Base-by-base conservation (phyloP, 2,797 vertebrate genomes). In the Avahi laniger region DNA sequence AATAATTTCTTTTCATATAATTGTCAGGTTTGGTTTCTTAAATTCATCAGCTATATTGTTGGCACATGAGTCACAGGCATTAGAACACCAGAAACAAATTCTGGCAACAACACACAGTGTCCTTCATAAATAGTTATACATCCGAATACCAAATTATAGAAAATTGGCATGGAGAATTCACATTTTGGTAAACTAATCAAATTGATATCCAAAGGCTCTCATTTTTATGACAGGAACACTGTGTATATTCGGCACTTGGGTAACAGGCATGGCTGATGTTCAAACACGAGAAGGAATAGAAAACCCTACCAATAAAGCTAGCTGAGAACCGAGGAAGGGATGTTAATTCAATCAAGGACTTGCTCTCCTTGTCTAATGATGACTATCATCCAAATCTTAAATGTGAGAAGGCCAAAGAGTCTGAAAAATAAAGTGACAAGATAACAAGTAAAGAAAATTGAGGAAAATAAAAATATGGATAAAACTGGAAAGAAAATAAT, bases 121-220 rank as follows among this genome's bases (percentile, higher is more conserved):
- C 38, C 61, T 73, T 92, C n/a, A 95, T 76, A 72, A 94, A 90
- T 81, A 95, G 41, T 48, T 22, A 81, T 52, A 46, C 13, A n/a
- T 76, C n/a, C 81, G 76, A 95, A 87, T 81, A 59, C n/a, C 43
- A 41, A 38, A 13, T 48, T 28, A 92, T 26, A 72, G 38, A 75
- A 94, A 95, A 83, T 35, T 93, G 78, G 50, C 73, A 38, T 33
- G 89, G 43, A 72, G 20, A 91, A 94, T 48, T 91, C 10, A 12
- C 18, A 79, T 48, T 89, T 92, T 76, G 26, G 57, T 93, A 89
- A 75, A 20, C 33, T 81, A 92, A 95, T 92, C 84, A 84, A 96
- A 89, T 67, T 52, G 41, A 33, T 81, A 69, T 38, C 52, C 52
- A 85, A 76, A 91, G 57, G 10, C 63, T 90, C 28, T 81, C 65